Conservation (phyloP, 2,113 vertebrate species). For the Onychostoma macrolepis region DNA sequence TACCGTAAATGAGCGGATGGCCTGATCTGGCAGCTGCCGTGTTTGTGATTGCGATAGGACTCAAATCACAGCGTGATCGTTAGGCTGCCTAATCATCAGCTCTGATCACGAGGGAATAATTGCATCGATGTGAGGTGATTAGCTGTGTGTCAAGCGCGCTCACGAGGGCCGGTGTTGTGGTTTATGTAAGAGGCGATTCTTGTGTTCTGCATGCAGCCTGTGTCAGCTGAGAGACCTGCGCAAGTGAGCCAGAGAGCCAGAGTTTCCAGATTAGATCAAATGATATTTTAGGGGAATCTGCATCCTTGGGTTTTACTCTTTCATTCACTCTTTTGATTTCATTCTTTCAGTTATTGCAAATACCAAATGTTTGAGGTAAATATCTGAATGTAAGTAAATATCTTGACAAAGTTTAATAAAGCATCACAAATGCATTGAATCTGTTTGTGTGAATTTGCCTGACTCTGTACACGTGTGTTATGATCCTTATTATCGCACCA, state of each 20-base stretch:
- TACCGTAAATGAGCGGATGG: neutral
- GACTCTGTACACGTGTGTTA: neutral
- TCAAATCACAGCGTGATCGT: neutral
- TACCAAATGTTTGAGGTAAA: neutral
- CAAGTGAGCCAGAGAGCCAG: neutral
- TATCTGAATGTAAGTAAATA: too few species aligned
- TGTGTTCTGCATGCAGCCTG: neutral
- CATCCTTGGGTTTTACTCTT: neutral
- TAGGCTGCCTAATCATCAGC: neutral
- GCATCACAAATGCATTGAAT: neutral
- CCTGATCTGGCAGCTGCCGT: neutral
- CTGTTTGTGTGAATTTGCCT: neutral
- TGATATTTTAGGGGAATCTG: neutral
- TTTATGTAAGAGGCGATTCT: neutral
- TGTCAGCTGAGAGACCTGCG: neutral
- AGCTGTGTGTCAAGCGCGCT: neutral
- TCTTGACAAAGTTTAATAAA: neutral
- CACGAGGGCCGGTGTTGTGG: neutral
- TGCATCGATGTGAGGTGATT: neutral
- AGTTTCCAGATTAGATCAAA: neutral
- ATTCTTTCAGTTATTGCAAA: neutral
- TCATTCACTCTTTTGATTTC: neutral
- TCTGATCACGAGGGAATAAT: neutral
- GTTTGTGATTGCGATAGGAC: neutral
- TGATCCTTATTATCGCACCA: neutral